phyloP scores from a whole-genome alignment of 2,797 vertebrate species.

The Melanotaenia trifasciata region DNA sequence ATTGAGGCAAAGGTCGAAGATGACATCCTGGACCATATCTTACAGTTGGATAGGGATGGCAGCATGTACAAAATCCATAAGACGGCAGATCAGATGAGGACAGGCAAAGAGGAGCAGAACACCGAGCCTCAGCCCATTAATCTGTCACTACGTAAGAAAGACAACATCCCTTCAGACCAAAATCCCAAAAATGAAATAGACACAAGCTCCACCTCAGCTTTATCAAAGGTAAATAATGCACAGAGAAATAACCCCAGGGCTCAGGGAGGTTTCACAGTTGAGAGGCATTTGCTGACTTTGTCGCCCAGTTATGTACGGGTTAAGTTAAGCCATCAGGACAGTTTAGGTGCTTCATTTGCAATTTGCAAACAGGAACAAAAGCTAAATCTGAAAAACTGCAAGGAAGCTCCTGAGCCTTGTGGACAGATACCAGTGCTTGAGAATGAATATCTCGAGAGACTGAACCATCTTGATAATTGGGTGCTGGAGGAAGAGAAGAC shows the following conservation, averaged over 20 bases:
- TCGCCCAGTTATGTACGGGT: conserved; percentile 35
- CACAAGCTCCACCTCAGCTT: background rate
- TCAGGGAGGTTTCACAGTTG: background rate
- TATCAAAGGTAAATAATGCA: conserved; percentile 10
- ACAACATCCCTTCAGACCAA: conserved; percentile 1
- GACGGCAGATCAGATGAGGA: conserved; percentile 33
- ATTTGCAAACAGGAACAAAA: conserved; percentile 24
- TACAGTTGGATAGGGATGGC: conserved; percentile 34
- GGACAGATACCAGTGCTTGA: conserved; percentile 59
- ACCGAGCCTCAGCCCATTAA: conserved; percentile 1
- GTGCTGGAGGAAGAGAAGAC: conserved; percentile 19
- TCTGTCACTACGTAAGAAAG: conserved; percentile 3
- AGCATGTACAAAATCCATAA: background rate
- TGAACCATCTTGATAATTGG: background rate
- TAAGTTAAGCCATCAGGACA: background rate
- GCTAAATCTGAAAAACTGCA: no score
- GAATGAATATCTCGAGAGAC: conserved; percentile 45
- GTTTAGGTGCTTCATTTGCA: background rate
- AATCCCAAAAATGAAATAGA: conserved; percentile 37
- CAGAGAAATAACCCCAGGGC: background rate
- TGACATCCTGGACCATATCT: conserved; percentile 1
- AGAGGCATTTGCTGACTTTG: conserved; percentile 13
- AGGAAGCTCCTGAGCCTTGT: conserved; percentile 14
- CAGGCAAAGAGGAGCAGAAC: conserved; percentile 14
- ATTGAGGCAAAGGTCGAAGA: conserved; percentile 44